Conservation (phyloP, 2,797 vertebrate genomes). For the Sebastes iracundus region DNA sequence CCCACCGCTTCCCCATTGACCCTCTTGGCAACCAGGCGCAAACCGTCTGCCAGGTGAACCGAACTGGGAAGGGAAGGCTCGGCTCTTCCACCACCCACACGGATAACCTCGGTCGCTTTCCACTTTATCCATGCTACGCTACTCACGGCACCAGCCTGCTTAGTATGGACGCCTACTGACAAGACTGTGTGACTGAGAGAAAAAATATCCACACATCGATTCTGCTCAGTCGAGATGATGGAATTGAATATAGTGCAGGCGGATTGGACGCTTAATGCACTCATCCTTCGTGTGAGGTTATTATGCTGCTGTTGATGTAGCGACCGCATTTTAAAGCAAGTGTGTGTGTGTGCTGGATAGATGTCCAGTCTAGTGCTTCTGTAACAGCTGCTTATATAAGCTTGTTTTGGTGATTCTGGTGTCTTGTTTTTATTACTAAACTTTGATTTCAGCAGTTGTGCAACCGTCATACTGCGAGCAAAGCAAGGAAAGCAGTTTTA, state of each 20-base stretch:
- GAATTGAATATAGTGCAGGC: conserved; percentile 36
- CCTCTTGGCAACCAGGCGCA: conserved; percentile 50
- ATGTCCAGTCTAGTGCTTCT: conserved; percentile 1
- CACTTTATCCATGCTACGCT: conserved; percentile 32
- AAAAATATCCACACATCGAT: conserved; percentile 54
- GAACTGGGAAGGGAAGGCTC: conserved; percentile 16
- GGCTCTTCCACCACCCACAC: conserved; percentile 45
- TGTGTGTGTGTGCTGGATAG: not conserved
- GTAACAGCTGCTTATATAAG: conserved; percentile 20
- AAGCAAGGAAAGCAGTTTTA: not conserved
- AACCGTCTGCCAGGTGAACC: conserved; percentile 66
- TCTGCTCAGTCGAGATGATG: conserved; percentile 51
- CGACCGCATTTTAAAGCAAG: not conserved
- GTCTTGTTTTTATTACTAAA: conserved; percentile 3
- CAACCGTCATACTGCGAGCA: not conserved
- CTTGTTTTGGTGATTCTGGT: not conserved
- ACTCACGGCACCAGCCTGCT: conserved; percentile 36
- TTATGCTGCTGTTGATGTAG: conserved; percentile 40
- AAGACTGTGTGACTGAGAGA: conserved; percentile 45
- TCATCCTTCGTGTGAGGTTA: conserved; percentile 42
- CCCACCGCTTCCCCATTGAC: conserved; percentile 56
- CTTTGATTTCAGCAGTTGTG: not conserved
- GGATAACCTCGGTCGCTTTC: conserved; percentile 32
- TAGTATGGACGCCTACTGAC: conserved; percentile 61
- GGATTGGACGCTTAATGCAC: conserved; percentile 48